These are phyloP conservation scores for Cheilosia variabilis DNA, from an alignment of 2,888 invertebrate species.

Conservation along the genomic window DNA sequence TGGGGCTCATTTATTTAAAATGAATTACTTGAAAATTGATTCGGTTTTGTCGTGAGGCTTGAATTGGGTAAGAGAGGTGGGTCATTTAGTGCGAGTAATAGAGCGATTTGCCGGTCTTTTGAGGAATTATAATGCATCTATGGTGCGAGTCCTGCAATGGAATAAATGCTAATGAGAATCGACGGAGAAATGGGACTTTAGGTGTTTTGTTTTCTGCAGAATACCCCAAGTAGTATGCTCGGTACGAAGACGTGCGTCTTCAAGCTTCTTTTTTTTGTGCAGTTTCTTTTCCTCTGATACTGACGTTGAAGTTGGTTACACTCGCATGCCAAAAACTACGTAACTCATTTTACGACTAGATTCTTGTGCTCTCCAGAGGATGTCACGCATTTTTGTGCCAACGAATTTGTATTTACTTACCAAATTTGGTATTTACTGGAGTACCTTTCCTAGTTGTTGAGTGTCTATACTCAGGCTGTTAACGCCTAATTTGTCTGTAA, in stretches of 20 bases:
- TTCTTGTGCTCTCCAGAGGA: too few relatives aligned
- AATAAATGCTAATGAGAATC: slow-evolving; percentile 17
- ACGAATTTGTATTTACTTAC: too few relatives aligned
- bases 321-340: too few relatives aligned
- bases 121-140: slow-evolving; percentile 9
- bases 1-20: slow-evolving; percentile 54
- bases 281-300: too few relatives aligned
- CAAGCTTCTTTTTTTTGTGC: too few relatives aligned
- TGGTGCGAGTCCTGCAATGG: neutral
- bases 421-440: too few relatives aligned
- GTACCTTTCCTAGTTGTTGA: too few relatives aligned
- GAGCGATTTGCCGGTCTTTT: slow-evolving; percentile 27
- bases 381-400: too few relatives aligned
- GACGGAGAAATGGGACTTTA: neutral
- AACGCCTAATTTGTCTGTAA: too few relatives aligned
- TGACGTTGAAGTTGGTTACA: too few relatives aligned
- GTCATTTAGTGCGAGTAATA: slow-evolving; percentile 18
- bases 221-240: neutral
- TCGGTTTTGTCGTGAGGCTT: slow-evolving; percentile 36
- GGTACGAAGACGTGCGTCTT: neutral
- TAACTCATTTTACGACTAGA: too few relatives aligned
- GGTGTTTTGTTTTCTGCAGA: neutral
- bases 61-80: slow-evolving; percentile 41
- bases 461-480: too few relatives aligned
- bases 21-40: slow-evolving; percentile 61